Base-by-base conservation (phyloP, 37 sponge, comb jelly and placozoan species). In the Dysidea cf. avara region DNA sequence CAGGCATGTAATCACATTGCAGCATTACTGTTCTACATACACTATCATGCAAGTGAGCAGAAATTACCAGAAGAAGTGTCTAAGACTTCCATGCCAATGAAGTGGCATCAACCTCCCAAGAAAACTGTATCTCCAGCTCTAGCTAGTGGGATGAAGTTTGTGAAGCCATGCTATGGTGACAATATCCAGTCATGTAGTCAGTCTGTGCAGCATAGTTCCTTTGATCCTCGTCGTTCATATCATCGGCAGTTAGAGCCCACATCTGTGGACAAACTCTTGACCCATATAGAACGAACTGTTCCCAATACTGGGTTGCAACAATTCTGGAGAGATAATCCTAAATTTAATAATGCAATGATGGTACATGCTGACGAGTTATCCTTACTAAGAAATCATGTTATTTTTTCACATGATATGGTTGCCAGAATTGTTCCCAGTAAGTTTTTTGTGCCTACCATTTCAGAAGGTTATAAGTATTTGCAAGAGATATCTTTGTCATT, bases 71-170 rank as follows among this genome's bases (percentile, higher is more conserved):
- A 49, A 53, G 28, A 69, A 2, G 52, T 69, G 2, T 69, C 28
- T 17, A 46, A 50, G 48, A 69, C 70, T 22, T 69, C 53, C 2
- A 1, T 35, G 32, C 70, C 53, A 50, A 69, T 69, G 70, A 69
- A 28, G 33, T 69, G 70, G 70, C 43, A 69, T 28, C 70, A 69
- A 52, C 54, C 70, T 48, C 14, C 31, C 28, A 46, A 69, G 54
- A 69, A 69, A 28, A 52, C 28, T 26, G 30, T 69, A 14, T 17
- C 21, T 49, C 3, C 53, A 20, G 70, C 51, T 52, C 54, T 3
- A 48, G 54, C 70, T 24, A 12, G 7, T 22, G 31, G 48, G 26
- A 49, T 50, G 70, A 53, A 14, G 30, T 69, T 69, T 69, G 70
- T 49, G n/a, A 69, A 69, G 70, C 70, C 52, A 69, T n/a, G 36